These are phyloP conservation scores for Oreochromis mossambicus DNA, from an alignment of 2,797 vertebrate genomes.

Conservation along the genomic window DNA sequence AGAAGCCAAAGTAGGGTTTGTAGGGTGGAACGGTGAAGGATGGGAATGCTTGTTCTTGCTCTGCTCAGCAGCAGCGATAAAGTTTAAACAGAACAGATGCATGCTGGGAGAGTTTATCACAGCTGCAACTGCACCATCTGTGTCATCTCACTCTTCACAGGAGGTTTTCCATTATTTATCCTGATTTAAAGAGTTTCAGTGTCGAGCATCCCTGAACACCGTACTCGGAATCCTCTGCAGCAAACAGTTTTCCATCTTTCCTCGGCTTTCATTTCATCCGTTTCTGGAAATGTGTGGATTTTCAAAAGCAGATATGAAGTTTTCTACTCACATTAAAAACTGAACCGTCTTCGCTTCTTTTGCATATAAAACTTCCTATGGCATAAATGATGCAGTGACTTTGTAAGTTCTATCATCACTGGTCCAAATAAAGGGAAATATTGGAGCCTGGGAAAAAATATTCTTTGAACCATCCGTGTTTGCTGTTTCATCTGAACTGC, in stretches of 20 bases:
- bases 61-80: constrained; percentile 8
- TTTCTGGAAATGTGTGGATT: not conserved
- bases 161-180: constrained; percentile 43
- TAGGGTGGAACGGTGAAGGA: not conserved
- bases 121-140: constrained; percentile 41
- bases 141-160: constrained; percentile 25
- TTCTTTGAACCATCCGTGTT: not conserved
- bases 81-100: constrained; percentile 49
- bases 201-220: not conserved
- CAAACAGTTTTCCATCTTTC: not conserved
- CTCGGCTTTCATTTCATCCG: not conserved
- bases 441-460: not conserved
- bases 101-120: constrained; percentile 56
- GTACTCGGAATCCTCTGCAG: not conserved
- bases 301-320: not conserved
- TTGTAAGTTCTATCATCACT: not conserved
- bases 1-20: not conserved
- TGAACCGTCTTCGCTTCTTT: not conserved
- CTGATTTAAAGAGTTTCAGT: constrained; percentile 20
- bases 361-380: not conserved
- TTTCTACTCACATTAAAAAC: not conserved
- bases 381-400: not conserved
- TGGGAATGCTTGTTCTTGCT: not conserved
- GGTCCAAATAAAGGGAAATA: not conserved
- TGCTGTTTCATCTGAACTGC: not conserved